Percentiles rank a stretch among this genome's conserved stretches.
Conservation (phyloP, 2,888 invertebrate species). For the Drosophila colorata region DNA sequence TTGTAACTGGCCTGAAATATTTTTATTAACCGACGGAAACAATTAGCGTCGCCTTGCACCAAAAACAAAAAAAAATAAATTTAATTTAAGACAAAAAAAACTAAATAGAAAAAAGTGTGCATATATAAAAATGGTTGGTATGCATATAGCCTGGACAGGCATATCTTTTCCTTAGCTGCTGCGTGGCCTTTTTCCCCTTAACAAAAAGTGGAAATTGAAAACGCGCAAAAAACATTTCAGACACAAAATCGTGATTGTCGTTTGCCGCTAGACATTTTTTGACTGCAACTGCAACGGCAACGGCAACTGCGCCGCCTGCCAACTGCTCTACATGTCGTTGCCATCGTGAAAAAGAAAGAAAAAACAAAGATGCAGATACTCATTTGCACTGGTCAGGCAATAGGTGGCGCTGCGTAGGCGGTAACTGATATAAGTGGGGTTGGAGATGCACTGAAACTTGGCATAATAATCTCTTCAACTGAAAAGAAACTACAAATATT, state of each 20-base stretch:
- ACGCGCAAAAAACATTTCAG: slow-evolving; percentile 75
- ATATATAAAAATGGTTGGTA: slow-evolving; percentile 46
- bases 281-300: slow-evolving; percentile 17
- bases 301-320: slow-evolving; percentile 10
- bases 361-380: slow-evolving; percentile 35
- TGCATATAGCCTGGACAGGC: slow-evolving; percentile 60
- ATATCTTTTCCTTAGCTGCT: slow-evolving; percentile 45
- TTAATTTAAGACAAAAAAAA: slow-evolving; percentile 24
- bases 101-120: slow-evolving; percentile 24
- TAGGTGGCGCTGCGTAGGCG: slow-evolving; percentile 37
- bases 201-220: slow-evolving; percentile 74
- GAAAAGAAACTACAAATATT: no score
- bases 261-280: slow-evolving; percentile 72
- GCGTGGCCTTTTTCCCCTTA: slow-evolving; percentile 65
- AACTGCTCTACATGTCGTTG: slow-evolving; percentile 60
- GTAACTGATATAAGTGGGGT: slow-evolving; percentile 33
- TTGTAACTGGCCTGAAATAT: slow-evolving; percentile 79
- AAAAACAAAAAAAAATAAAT: slow-evolving; percentile 15
- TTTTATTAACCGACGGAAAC: slow-evolving; percentile 83
- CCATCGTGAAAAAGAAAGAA: slow-evolving; percentile 6
- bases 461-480: background rate
- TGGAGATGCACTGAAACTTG: background rate
- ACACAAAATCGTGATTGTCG: slow-evolving; percentile 78
- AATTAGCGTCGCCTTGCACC: slow-evolving; percentile 76
- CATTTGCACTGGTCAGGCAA: slow-evolving; percentile 25